These are phyloP conservation scores for Leptinotarsa haldemani DNA, from an alignment of 2,888 invertebrate species.

Conservation along the genomic window DNA sequence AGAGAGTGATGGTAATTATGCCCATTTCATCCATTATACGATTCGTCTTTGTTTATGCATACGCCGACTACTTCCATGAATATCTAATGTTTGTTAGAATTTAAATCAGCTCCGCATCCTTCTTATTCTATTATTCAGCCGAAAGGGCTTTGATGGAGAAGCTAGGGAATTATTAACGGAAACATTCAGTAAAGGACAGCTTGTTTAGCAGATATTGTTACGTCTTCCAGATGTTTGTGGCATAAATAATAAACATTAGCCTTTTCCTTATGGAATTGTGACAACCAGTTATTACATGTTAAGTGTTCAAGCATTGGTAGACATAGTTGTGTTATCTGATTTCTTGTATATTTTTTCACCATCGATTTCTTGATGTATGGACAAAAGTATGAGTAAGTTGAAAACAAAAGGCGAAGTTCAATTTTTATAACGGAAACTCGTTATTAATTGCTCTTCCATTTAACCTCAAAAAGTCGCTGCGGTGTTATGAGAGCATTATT, in stretches of 20 bases:
- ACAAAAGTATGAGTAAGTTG: too few species aligned
- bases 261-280: neutral
- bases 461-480: too few species aligned
- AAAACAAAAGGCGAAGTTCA: too few species aligned
- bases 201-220: neutral
- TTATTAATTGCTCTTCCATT: too few species aligned
- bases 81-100: slow-evolving; percentile 53
- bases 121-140: slow-evolving; percentile 47
- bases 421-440: too few species aligned
- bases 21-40: slow-evolving; percentile 44
- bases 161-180: slow-evolving; percentile 24
- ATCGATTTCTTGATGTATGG: too few species aligned
- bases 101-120: slow-evolving; percentile 46
- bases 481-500: too few species aligned
- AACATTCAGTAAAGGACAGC: slow-evolving; percentile 13
- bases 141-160: slow-evolving; percentile 29
- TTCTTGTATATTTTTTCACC: too few species aligned
- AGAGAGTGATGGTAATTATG: slow-evolving; percentile 47
- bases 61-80: slow-evolving; percentile 51
- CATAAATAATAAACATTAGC: neutral
- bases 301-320: too few species aligned
- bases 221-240: neutral
- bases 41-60: slow-evolving; percentile 51
- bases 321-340: too few species aligned
- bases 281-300: too few species aligned